These are phyloP conservation scores for Sapajus apella DNA, from an alignment of 2,113 vertebrate genomes.

Conservation along the genomic window DNA sequence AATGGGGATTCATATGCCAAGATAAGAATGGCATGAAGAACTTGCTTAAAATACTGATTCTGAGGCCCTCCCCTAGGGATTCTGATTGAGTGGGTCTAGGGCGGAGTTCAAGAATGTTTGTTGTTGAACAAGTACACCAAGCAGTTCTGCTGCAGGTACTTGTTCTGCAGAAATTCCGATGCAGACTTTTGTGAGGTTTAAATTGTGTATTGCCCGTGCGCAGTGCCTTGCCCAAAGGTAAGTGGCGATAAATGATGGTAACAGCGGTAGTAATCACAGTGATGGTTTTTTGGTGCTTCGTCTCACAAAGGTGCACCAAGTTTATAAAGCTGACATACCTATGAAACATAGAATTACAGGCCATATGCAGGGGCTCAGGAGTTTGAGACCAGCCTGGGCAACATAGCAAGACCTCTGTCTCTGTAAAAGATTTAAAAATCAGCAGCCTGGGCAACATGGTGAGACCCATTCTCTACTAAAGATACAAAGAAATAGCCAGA, in stretches of 20 bases:
- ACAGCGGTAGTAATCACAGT: not conserved
- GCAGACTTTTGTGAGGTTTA: not conserved
- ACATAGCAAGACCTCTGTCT: no score
- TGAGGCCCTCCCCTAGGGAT: not conserved
- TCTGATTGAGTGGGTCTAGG: not conserved
- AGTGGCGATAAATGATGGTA: not conserved
- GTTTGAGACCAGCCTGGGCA: no score
- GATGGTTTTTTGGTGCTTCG: not conserved
- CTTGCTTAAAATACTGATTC: not conserved
- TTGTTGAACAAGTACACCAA: not conserved
- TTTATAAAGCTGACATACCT: not conserved
- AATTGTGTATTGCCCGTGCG: accelerated
- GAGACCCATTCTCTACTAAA: no score
- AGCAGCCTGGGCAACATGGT: no score
- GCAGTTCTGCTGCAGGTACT: not conserved
- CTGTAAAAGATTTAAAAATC: no score
- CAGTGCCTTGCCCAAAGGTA: not conserved
- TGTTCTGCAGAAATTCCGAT: not conserved
- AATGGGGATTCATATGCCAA: not conserved
- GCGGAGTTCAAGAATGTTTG: not conserved
- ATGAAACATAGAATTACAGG: not conserved
- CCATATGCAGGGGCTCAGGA: no score
- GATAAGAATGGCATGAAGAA: not conserved
- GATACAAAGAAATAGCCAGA: not conserved
- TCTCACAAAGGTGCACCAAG: not conserved